phyloP scores from a whole-genome alignment of 2,797 vertebrate species.

The Hozukius guyotensis region DNA sequence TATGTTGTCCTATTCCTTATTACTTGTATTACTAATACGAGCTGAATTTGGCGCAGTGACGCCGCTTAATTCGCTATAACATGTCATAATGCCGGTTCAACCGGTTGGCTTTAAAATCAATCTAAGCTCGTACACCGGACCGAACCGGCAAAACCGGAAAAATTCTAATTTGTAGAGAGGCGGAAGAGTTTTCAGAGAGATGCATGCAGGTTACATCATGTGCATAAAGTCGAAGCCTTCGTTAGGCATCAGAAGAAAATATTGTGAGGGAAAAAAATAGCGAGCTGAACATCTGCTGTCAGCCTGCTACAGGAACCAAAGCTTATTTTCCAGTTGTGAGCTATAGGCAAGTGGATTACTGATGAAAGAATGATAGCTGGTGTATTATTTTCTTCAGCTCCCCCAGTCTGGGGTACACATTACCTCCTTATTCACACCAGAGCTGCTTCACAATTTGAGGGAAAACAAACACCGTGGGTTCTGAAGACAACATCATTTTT shows the following conservation, averaged over 20 bases:
- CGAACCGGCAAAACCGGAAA: no score
- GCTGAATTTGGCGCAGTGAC: no score
- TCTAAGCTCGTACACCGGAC: no score
- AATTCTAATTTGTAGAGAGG: no score
- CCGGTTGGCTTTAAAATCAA: no score
- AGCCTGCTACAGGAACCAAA: constrained; percentile 1
- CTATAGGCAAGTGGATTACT: constrained; percentile 18
- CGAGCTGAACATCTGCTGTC: constrained; percentile 19
- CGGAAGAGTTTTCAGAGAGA: neutral
- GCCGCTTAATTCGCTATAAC: neutral
- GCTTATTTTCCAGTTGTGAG: constrained; percentile 28
- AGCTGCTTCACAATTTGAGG: constrained; percentile 51
- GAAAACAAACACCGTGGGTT: constrained; percentile 52
- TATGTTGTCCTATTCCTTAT: no score
- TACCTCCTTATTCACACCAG: constrained; percentile 47
- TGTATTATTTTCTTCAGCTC: constrained; percentile 31
- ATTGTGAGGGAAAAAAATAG: constrained; percentile 1
- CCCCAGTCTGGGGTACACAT: constrained; percentile 34
- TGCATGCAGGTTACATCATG: neutral
- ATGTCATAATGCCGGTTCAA: no score
- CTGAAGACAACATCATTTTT: constrained; percentile 63
- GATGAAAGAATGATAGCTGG: constrained; percentile 46
- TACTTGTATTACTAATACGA: no score
- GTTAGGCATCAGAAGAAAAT: neutral
- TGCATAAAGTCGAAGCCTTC: neutral